Conservation (phyloP, 2,113 vertebrate species). For the Coptodon rendalli region DNA sequence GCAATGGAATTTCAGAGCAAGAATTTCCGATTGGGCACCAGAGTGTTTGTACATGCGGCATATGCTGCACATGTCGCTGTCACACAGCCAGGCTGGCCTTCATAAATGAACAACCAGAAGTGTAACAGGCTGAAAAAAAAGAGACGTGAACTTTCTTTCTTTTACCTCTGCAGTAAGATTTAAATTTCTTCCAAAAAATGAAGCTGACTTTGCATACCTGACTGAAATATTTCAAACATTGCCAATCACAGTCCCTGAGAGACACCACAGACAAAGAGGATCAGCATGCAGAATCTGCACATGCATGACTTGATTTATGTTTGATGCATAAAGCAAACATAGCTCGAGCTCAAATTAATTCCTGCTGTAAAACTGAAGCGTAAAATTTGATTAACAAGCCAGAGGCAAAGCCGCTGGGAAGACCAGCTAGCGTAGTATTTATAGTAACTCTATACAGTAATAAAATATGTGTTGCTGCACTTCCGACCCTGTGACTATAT, state of each 20-base stretch:
- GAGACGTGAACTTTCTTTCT: background rate
- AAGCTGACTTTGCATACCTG: background rate
- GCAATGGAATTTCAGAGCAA: conserved; percentile 43
- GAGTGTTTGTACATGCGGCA: conserved; percentile 31
- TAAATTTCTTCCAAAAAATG: background rate
- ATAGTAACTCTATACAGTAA: background rate
- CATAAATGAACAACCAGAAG: background rate
- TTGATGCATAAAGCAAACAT: background rate
- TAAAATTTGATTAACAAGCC: background rate
- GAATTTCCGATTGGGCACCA: conserved; percentile 31
- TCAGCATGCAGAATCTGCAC: background rate
- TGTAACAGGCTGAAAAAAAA: background rate
- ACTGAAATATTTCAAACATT: background rate
- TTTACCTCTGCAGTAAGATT: background rate
- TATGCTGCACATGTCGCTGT: conserved; percentile 41
- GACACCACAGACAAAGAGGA: background rate
- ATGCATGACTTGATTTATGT: conserved; percentile 2
- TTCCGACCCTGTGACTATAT: background rate
- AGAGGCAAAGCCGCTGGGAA: background rate
- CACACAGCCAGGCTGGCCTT: conserved; percentile 5
- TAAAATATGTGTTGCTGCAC: conserved; percentile 6
- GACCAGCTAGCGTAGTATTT: background rate
- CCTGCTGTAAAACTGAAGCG: background rate
- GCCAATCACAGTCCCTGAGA: background rate
- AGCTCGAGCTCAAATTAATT: background rate